phyloP scores from a whole-genome alignment of 2,113 vertebrate genomes.

The Ciconia boyciana region DNA sequence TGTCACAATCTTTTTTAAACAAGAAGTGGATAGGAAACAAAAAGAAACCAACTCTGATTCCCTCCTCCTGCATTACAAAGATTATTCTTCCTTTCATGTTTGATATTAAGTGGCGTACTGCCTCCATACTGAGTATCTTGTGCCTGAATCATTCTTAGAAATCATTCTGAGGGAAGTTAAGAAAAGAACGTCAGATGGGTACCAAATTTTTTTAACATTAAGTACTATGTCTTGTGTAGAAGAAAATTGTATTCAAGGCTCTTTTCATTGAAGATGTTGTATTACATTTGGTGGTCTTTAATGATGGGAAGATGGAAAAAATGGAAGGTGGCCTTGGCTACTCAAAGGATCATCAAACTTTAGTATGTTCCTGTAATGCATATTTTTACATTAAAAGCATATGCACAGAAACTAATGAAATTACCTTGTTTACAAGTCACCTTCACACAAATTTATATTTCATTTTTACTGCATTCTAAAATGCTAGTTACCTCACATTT shows the following conservation, averaged over 20 bases:
- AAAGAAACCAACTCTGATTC: background rate
- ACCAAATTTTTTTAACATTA: background rate
- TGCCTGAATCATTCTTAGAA: background rate
- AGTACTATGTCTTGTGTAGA: background rate
- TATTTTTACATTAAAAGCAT: background rate
- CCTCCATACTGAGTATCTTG: background rate
- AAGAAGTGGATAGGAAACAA: background rate
- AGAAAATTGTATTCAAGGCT: background rate
- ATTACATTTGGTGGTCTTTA: background rate
- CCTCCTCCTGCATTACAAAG: background rate
- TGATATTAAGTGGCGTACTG: background rate
- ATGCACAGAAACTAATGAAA: background rate
- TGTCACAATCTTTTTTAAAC: background rate
- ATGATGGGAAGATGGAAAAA: background rate
- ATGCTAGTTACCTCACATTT: background rate
- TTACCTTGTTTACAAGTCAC: background rate
- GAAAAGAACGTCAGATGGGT: background rate
- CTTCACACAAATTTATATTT: background rate
- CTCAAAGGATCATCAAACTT: background rate
- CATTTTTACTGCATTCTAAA: background rate
- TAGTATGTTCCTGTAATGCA: background rate
- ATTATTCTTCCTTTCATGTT: background rate
- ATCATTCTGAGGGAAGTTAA: background rate
- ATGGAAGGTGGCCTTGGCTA: background rate
- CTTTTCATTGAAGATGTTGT: background rate